Evolutionary conservation across 92 coral and sea anemone genomes (phyloP).

Genomic region (Montipora capitata): DNA sequence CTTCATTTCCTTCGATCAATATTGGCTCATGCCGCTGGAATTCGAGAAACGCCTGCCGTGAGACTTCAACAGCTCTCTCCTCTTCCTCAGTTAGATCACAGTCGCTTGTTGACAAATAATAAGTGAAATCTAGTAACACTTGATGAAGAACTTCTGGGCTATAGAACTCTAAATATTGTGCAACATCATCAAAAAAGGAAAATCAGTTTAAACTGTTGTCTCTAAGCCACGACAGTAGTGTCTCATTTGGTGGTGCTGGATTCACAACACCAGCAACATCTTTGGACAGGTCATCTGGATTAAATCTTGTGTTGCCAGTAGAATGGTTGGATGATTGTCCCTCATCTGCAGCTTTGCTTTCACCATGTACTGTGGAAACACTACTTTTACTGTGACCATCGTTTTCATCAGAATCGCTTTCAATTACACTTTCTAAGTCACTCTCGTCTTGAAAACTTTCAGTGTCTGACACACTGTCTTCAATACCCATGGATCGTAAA

Average conservation of each 20-base stretch:
- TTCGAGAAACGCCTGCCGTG: background rate
- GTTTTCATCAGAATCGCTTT: background rate
- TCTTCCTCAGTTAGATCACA: background rate
- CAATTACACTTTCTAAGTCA: background rate
- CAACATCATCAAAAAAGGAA: background rate
- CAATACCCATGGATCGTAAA: background rate
- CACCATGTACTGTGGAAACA: too few species aligned
- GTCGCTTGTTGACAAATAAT: background rate
- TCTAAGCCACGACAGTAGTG: background rate
- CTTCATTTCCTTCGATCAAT: background rate
- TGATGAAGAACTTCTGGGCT: background rate
- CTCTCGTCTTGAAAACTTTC: background rate
- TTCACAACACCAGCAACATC: background rate
- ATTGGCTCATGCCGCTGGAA: background rate
- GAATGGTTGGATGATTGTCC: background rate
- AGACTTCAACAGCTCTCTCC: background rate
- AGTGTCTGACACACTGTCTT: background rate
- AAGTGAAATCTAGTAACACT: background rate
- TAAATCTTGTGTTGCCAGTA: background rate
- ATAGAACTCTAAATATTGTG: background rate
- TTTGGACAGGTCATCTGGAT: conserved; percentile 22
- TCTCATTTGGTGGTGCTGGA: conserved; percentile 26
- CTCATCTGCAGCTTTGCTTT: too few species aligned
- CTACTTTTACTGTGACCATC: too few species aligned
- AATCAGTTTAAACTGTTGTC: background rate